A percentile compares a stretch with the other conserved stretches of the same genome.
Conservation (phyloP, 1,140 invertebrate genomes). For the Ditylenchus dipsaci region DNA sequence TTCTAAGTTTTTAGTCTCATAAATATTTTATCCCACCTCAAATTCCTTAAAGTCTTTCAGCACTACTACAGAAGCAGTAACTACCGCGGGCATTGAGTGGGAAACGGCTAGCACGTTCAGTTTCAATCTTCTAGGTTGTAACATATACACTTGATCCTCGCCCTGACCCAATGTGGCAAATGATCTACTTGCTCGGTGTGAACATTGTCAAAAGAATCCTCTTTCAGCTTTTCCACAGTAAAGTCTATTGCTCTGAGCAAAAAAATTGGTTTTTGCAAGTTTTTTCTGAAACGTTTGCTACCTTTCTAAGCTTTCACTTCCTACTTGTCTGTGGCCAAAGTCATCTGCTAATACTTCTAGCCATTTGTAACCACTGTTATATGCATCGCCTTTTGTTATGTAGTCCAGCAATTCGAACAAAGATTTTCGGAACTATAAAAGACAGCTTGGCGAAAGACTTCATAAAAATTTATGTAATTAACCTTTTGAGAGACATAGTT, state of each 20-base stretch:
- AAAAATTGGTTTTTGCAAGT: background rate
- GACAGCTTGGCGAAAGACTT: no score
- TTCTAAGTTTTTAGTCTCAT: background rate
- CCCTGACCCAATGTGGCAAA: conserved; percentile 60
- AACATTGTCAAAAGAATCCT: conserved; percentile 65
- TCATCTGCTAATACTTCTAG: conserved; percentile 14
- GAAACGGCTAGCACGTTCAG: conserved; percentile 56
- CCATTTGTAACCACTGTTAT: conserved; percentile 12
- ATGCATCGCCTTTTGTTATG: conserved; percentile 8
- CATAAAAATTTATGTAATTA: no score
- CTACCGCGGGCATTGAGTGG: conserved; percentile 20
- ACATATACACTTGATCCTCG: conserved; percentile 40
- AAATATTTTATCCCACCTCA: conserved; percentile 16
- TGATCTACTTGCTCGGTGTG: conserved; percentile 65
- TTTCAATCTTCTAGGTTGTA: conserved; percentile 46
- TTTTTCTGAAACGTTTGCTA: background rate
- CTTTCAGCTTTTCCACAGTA: conserved; percentile 57
- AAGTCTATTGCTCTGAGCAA: background rate
- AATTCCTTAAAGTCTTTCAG: conserved; percentile 28
- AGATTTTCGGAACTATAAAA: background rate
- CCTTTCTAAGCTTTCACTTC: background rate
- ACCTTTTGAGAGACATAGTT: no score
- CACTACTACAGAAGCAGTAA: conserved; percentile 42
- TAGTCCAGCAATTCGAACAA: conserved; percentile 10
- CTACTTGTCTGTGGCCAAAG: conserved; percentile 9